phyloP scores from a whole-genome alignment of 2,797 vertebrate genomes.

The Anabacerthia variegaticeps region DNA sequence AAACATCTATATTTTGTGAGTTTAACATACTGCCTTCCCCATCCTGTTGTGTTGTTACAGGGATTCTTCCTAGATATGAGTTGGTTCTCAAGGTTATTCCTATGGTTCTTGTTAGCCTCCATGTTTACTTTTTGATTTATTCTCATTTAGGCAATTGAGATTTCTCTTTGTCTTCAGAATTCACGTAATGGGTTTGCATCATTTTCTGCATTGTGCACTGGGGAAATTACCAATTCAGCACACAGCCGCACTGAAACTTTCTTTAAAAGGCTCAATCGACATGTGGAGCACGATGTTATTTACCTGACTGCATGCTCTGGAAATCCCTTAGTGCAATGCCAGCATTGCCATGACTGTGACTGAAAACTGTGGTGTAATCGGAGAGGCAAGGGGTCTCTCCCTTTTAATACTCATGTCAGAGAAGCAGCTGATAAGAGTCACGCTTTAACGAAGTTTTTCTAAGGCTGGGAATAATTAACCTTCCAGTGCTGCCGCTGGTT shows the following conservation, averaged over 20 bases:
- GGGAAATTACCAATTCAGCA: background rate
- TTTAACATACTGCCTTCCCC: background rate
- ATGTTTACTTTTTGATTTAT: background rate
- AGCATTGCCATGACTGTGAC: background rate
- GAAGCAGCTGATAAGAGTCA: background rate
- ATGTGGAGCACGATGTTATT: background rate
- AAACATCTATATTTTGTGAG: background rate
- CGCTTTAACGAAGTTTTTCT: background rate
- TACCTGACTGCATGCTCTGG: background rate
- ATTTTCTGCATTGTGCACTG: background rate
- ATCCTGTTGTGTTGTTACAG: background rate
- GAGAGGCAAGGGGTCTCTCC: background rate
- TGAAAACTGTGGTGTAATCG: background rate
- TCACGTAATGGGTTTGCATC: background rate
- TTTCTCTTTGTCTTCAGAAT: constrained; percentile 44
- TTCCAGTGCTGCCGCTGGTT: background rate
- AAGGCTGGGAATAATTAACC: background rate
- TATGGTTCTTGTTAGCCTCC: background rate
- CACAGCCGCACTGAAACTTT: background rate
- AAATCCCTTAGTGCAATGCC: background rate
- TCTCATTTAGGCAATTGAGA: constrained; percentile 12
- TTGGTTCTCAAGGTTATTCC: background rate
- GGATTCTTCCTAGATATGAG: background rate
- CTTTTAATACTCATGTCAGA: background rate
- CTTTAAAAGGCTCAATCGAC: background rate